Base-by-base conservation (phyloP, 2,113 vertebrate genomes). In the Ancistrus triradiatus region DNA sequence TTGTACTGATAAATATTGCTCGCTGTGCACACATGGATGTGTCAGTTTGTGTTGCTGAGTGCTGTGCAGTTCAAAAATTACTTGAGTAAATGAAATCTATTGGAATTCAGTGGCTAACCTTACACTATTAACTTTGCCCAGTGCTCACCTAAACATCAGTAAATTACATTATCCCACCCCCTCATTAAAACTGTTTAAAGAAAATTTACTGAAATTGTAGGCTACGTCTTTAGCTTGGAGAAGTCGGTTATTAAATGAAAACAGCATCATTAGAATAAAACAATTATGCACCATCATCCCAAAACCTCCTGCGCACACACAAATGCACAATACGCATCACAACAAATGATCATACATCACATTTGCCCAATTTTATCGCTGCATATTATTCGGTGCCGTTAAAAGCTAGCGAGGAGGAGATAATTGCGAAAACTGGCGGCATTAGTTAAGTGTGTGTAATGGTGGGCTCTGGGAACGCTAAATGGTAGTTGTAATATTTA, bases 401-500 rank as follows among this genome's bases (percentile, higher is more conserved):
- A 86, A 87, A 86, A 84, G 85, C 85, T 74, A 81, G 83, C 84
- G 84, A 82, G 81, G 78, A 82, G 80, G 81, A 86, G 84, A 86
- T 87, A 87, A 87, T 86, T 87, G 85, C 83, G 84, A 85, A 81
- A 81, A 86, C 83, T 83, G 84, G 82, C 84, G 81, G 84, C 86
- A 87, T 89, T 89, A 88, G 84, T 87, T 88, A 88, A 88, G 84
- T 87, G 84, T 84, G 86, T 79, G 81, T 87, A 88, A 88, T 85
- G 84, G 86, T 82, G 80, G 83, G 85, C 81, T 85, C 83, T 83
- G 83, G 76, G 77, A 86, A 84, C 87, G 85, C 84, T 87, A 88
- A 87, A 76, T 89, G 86, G 86, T 93, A 91, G 92, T 89, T 88
- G 86, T 85, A 93, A 86, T 93, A 95, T 95, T 95, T 92, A 93